These are phyloP conservation scores for Malurus melanocephalus DNA, from an alignment of 2,113 vertebrate genomes.

Conservation along the genomic window DNA sequence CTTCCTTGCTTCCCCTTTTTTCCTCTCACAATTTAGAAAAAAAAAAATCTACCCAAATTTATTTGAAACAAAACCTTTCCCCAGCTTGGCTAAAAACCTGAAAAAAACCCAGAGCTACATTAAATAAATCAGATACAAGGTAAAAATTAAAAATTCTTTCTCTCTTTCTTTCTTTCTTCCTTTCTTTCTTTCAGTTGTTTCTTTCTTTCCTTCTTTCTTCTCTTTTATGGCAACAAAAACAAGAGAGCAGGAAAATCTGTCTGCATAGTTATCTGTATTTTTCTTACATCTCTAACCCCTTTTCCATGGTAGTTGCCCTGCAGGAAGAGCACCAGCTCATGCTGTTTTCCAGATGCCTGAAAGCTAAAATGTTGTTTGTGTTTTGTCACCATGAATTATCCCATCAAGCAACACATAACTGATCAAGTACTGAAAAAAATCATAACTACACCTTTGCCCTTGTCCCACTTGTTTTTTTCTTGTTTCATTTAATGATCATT, in stretches of 20 bases:
- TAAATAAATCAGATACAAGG: background rate
- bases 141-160: background rate
- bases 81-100: background rate
- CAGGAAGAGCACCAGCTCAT: background rate
- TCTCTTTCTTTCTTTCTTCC: no score
- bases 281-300: background rate
- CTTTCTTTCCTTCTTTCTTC: background rate
- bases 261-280: background rate
- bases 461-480: background rate
- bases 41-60: background rate
- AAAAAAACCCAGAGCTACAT: background rate
- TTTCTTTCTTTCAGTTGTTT: no score
- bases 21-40: background rate
- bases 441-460: background rate
- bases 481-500: background rate
- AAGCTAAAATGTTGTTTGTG: background rate
- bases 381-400: background rate
- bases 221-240: background rate
- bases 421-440: background rate
- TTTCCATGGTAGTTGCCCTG: background rate
- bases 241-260: background rate
- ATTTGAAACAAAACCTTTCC: background rate
- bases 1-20: background rate
- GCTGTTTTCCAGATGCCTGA: background rate
- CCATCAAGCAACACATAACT: background rate